Conservation (phyloP, 1,140 invertebrate species). For the Bombus waltoni region DNA sequence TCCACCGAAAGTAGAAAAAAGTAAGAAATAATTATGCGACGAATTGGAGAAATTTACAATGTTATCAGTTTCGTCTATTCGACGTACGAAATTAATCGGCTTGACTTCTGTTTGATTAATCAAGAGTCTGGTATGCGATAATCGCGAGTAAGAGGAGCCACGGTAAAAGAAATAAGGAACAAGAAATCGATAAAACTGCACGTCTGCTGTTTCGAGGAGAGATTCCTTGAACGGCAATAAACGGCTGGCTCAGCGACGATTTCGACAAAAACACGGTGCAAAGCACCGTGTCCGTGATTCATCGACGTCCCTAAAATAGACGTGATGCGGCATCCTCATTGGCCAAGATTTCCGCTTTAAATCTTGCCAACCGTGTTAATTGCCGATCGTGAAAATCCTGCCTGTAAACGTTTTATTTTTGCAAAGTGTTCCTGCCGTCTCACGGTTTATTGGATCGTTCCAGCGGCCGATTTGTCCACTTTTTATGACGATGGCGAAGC, state of each 20-base stretch:
- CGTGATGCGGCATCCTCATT: constrained; percentile 72
- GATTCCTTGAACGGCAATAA: constrained; percentile 67
- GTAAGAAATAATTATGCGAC: too few relatives aligned
- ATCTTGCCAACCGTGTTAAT: constrained; percentile 63
- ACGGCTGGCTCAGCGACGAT: constrained; percentile 68
- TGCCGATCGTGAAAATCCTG: constrained; percentile 31
- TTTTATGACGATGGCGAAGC: constrained; percentile 26
- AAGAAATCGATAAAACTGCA: constrained; percentile 10
- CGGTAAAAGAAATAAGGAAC: constrained; percentile 51
- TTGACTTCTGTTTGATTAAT: not conserved
- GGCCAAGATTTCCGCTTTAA: constrained; percentile 67
- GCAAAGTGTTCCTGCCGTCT: not conserved
- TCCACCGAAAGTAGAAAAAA: too few relatives aligned
- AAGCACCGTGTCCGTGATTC: constrained; percentile 70
- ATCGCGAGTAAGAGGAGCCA: not conserved
- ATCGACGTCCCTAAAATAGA: constrained; percentile 78
- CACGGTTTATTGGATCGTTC: constrained; percentile 43
- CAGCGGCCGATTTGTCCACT: not conserved
- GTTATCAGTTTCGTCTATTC: too few relatives aligned
- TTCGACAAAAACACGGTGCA: constrained; percentile 64
- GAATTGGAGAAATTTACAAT: too few relatives aligned
- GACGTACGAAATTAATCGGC: too few relatives aligned
- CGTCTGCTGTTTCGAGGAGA: not conserved
- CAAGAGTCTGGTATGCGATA: not conserved
- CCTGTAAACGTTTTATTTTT: not conserved